Evolutionary conservation across 2,797 vertebrate species (phyloP).

Genomic region (Prunella strophiata): DNA sequence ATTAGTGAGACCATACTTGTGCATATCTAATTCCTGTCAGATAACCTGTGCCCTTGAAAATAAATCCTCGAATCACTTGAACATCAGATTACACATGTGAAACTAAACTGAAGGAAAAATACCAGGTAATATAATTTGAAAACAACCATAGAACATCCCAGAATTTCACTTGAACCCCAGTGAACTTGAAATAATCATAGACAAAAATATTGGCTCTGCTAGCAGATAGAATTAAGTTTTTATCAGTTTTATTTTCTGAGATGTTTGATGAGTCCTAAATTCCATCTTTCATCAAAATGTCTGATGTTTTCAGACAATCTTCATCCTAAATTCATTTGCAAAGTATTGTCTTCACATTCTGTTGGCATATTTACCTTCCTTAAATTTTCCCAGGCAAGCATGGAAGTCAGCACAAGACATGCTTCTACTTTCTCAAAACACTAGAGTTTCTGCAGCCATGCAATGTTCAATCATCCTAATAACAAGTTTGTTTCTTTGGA

Average conservation of each 20-base stretch:
- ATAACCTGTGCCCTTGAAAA: background rate
- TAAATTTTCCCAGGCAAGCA: background rate
- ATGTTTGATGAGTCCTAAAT: background rate
- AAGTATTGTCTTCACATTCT: background rate
- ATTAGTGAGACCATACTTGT: background rate
- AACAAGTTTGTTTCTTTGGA: background rate
- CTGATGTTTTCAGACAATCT: background rate
- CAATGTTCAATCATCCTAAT: background rate
- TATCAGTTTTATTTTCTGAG: background rate
- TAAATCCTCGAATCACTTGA: background rate
- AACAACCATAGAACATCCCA: background rate
- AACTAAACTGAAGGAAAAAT: background rate
- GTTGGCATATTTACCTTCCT: background rate
- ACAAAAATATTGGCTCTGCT: background rate
- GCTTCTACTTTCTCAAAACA: background rate
- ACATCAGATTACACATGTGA: background rate
- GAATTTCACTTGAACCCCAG: background rate
- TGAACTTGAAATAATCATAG: background rate
- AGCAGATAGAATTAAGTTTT: background rate
- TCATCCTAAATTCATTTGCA: background rate
- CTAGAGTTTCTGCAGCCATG: background rate
- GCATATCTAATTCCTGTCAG: background rate
- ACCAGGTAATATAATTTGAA: background rate
- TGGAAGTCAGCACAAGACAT: background rate
- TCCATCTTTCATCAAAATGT: background rate